Base-by-base conservation (phyloP, 1,140 invertebrate species). In the Atopsyche davidsoni region DNA sequence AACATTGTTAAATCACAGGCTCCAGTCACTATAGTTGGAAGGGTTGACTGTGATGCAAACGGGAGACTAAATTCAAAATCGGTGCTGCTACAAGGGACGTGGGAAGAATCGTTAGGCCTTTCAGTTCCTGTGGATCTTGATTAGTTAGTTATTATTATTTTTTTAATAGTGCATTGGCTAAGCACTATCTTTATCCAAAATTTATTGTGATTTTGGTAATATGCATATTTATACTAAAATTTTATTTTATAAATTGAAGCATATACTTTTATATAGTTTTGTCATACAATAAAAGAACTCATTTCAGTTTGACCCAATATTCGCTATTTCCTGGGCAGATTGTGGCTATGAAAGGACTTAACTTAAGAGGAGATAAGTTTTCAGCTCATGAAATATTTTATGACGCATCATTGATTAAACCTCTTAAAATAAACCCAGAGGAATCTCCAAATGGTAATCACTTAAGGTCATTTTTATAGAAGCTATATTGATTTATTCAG, bases 271-370 rank as follows among this genome's bases (percentile, higher is more conserved):
- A 4, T 36, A 36, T 17, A 35, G 86, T 62, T 68, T 87, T 3
- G n/a, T n/a, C n/a, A n/a, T n/a, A n/a, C n/a, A n/a, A n/a, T n/a
- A n/a, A n/a, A n/a, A n/a, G n/a, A n/a, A n/a, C n/a, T n/a, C n/a
- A n/a, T n/a, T 75, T 66, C 19, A 75, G 79, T 44, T 57, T 88
- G 6, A 73, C 78, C 23, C 77, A 83, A 32, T 90, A 82, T 60
- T 83, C 85, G 0, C 63, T 94, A 9, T 93, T 90, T 64, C 86
- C 91, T 2, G 91, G 91, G 1, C 89, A 94, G 76, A 79, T 92
- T 16, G 78, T 91, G 7, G 81, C 83, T 1, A 75, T 87, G 23
- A 75, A 81, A 34, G 89, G 87, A 1, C 70, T 75, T 1, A 88
- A 89, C 66, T 78, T 77, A 1, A 77, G 79, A 2, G 85, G 84